Percentiles rank a stretch among this genome's conserved stretches.
Conservation (phyloP, 2,888 invertebrate genomes). For the Orthosia incerta region DNA sequence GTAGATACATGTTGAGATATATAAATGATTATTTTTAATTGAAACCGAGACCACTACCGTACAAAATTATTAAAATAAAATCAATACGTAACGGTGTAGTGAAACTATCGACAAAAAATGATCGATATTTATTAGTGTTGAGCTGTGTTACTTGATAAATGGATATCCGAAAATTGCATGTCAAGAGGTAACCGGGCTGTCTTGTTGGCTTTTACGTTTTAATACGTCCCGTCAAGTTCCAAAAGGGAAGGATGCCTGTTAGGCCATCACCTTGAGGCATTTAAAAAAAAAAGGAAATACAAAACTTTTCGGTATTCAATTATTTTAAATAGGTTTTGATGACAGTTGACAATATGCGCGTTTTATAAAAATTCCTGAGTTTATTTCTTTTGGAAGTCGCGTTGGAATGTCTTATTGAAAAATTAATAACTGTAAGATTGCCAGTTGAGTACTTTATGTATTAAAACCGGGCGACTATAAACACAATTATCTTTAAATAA, state of each 20-base stretch:
- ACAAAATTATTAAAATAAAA: slow-evolving; percentile 52
- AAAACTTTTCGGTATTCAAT: slow-evolving; percentile 58
- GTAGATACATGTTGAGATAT: slow-evolving; percentile 41
- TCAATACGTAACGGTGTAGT: slow-evolving; percentile 58
- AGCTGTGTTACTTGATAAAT: slow-evolving; percentile 81
- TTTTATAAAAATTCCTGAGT: neutral
- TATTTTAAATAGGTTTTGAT: slow-evolving; percentile 55
- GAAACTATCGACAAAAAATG: slow-evolving; percentile 73
- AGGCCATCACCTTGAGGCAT: slow-evolving; percentile 80
- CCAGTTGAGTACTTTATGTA: neutral
- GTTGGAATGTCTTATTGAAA: slow-evolving; percentile 13
- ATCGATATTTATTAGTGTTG: slow-evolving; percentile 70
- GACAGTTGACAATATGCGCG: slow-evolving; percentile 39
- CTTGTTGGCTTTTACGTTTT: slow-evolving; percentile 84
- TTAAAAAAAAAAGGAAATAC: slow-evolving; percentile 55
- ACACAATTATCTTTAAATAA: slow-evolving; percentile 44
- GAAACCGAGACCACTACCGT: slow-evolving; percentile 60
- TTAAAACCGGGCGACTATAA: slow-evolving; percentile 7
- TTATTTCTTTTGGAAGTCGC: neutral
- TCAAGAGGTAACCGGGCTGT: slow-evolving; percentile 87
- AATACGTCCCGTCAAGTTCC: slow-evolving; percentile 83
- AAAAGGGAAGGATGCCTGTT: slow-evolving; percentile 75
- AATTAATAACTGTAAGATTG: slow-evolving; percentile 8
- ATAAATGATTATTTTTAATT: slow-evolving; percentile 59
- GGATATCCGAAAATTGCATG: slow-evolving; percentile 89